phyloP scores from a whole-genome alignment of 1,140 invertebrate species.

The Rhopalosiphum padi region DNA sequence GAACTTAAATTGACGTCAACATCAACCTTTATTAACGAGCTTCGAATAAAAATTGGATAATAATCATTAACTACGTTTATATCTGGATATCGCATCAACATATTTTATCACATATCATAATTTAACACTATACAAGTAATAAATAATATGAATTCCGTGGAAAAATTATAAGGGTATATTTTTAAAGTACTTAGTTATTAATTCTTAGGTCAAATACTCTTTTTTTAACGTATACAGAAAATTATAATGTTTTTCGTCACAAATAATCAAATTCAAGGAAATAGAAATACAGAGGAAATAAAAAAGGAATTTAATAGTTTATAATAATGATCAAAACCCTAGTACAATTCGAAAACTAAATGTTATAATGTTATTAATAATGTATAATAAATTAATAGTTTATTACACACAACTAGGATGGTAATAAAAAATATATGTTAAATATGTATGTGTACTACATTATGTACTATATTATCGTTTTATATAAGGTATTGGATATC shows the following conservation, averaged over 20 bases:
- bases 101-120: background rate
- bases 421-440: background rate
- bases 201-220: background rate
- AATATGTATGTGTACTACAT: too few species aligned
- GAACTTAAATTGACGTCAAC: background rate
- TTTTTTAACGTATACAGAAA: background rate
- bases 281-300: background rate
- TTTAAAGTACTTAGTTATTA: background rate
- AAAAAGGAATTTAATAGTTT: background rate
- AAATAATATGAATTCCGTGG: background rate
- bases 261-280: background rate
- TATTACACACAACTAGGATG: background rate
- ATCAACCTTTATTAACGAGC: background rate
- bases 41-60: background rate
- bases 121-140: background rate
- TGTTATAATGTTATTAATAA: background rate
- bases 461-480: background rate
- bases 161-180: background rate
- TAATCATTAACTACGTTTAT: too few species aligned
- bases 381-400: background rate
- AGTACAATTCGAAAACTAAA: background rate
- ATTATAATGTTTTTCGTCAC: background rate
- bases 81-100: background rate
- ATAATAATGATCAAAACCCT: background rate
- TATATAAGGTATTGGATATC: background rate